Evolutionary conservation across 2,797 vertebrate species (phyloP).

Genomic region (Hypotaenidia philippensis): DNA sequence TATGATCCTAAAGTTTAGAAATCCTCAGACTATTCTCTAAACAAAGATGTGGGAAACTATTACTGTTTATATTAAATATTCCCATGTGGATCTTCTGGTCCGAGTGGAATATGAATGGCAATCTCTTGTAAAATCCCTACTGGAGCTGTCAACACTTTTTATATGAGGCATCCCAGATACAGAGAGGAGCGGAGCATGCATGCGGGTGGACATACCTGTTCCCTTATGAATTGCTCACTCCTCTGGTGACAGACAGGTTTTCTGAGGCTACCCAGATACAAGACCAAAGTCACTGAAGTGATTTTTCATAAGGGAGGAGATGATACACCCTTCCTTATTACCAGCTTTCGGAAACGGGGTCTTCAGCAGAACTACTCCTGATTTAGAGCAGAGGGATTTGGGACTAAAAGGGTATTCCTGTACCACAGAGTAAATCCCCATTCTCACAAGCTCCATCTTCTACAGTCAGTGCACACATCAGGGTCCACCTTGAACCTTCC

Average conservation of each 20-base stretch:
- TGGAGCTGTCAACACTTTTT: slow-evolving; percentile 63
- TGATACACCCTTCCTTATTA: not conserved
- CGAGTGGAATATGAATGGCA: slow-evolving; percentile 77
- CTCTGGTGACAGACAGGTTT: slow-evolving; percentile 4
- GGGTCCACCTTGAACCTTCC: not conserved
- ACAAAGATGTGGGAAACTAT: slow-evolving; percentile 90
- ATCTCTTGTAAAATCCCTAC: slow-evolving; percentile 64
- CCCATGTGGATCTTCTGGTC: slow-evolving; percentile 76
- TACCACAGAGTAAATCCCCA: not conserved
- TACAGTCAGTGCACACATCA: not conserved
- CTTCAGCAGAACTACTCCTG: not conserved
- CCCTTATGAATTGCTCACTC: not conserved
- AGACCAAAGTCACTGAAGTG: not conserved
- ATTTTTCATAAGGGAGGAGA: not conserved
- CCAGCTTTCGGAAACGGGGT: not conserved
- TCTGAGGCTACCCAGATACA: not conserved
- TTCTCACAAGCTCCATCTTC: not conserved
- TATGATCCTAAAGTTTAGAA: slow-evolving; percentile 86
- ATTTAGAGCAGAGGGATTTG: not conserved
- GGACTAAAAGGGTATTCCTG: not conserved
- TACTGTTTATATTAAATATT: slow-evolving; percentile 87
- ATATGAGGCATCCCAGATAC: slow-evolving; percentile 60
- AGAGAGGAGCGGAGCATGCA: not conserved
- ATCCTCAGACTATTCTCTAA: slow-evolving; percentile 84
- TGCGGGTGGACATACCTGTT: slow-evolving; percentile 36